Evolutionary conservation across 2,797 vertebrate genomes (phyloP).

Genomic region (Muscicapa striata): DNA sequence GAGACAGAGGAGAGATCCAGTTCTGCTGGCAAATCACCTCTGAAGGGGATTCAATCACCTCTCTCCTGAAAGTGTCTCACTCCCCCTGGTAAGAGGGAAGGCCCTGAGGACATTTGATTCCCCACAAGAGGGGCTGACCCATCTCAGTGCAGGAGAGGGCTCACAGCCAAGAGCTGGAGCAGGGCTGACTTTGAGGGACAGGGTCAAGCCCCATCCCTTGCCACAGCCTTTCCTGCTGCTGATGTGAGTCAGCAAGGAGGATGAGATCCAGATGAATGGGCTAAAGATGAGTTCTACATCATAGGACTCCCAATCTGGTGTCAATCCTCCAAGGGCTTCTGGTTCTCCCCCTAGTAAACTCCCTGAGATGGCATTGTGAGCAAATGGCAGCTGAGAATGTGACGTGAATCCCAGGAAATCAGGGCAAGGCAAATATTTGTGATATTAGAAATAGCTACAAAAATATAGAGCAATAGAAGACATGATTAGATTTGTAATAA

Average conservation of each 20-base stretch:
- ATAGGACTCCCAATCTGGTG: accelerated
- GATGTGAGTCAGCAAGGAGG: neutral
- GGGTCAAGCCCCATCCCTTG: neutral
- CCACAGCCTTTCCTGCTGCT: neutral
- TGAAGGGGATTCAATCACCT: neutral
- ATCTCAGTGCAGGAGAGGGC: neutral
- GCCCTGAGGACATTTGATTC: neutral
- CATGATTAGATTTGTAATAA: neutral
- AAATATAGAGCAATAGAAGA: conserved; percentile 30
- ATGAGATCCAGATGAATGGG: neutral
- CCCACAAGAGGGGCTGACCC: neutral
- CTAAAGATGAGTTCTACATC: neutral
- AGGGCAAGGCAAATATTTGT: neutral
- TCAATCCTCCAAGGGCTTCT: neutral
- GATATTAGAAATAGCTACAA: conserved; percentile 40
- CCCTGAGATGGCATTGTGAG: neutral
- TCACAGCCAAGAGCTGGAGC: neutral
- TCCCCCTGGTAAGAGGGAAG: neutral
- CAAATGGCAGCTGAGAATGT: neutral
- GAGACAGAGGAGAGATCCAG: neutral
- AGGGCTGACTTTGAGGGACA: neutral
- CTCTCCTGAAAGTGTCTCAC: neutral
- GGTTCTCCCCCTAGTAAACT: neutral
- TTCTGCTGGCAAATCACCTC: neutral
- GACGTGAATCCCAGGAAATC: neutral